A percentile compares a stretch with the other conserved stretches of the same genome.
These are phyloP conservation scores for Clarias batrachus DNA, from an alignment of 2,113 vertebrate genomes.

Conservation along the genomic window DNA sequence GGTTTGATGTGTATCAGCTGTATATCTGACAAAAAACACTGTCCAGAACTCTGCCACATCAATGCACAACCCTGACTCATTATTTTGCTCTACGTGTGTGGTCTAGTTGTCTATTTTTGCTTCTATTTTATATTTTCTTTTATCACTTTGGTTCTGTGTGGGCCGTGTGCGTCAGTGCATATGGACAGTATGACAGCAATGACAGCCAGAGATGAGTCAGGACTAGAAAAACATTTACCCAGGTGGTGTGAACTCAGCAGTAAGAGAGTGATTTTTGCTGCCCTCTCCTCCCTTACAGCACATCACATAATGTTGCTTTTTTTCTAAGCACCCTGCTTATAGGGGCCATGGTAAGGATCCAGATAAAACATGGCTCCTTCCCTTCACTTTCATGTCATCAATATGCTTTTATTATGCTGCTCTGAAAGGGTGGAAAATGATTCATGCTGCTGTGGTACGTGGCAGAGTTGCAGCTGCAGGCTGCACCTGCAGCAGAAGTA, in stretches of 20 bases:
- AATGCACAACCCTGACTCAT: slow-evolving; percentile 20
- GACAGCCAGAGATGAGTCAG: slow-evolving; percentile 43
- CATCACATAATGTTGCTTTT: slow-evolving; percentile 24
- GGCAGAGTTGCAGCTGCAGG: slow-evolving; percentile 69
- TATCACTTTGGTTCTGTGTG: slow-evolving; percentile 30
- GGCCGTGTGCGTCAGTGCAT: slow-evolving; percentile 33
- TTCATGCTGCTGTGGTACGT: slow-evolving; percentile 67
- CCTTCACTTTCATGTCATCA: slow-evolving; percentile 56
- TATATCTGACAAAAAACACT: slow-evolving; percentile 27
- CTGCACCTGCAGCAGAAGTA: slow-evolving; percentile 69
- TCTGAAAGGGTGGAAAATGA: slow-evolving; percentile 64
- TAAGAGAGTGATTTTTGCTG: slow-evolving; percentile 24
- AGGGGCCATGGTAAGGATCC: slow-evolving; percentile 52
- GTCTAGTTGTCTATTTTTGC: slow-evolving; percentile 16
- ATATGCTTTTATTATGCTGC: slow-evolving; percentile 63
- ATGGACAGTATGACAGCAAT: slow-evolving; percentile 43
- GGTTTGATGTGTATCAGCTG: slow-evolving; percentile 31
- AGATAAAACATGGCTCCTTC: slow-evolving; percentile 48
- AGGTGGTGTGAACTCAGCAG: slow-evolving; percentile 25
- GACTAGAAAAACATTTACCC: slow-evolving; percentile 40
- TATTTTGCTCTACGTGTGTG: slow-evolving; percentile 46
- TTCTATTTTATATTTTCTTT: slow-evolving; percentile 9
- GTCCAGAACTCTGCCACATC: slow-evolving; percentile 1
- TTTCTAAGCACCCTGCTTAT: slow-evolving; percentile 47
- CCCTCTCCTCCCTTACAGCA: slow-evolving; percentile 12